These are phyloP conservation scores for Ptilonorhynchus violaceus DNA, from an alignment of 2,113 vertebrate genomes.

Conservation along the genomic window DNA sequence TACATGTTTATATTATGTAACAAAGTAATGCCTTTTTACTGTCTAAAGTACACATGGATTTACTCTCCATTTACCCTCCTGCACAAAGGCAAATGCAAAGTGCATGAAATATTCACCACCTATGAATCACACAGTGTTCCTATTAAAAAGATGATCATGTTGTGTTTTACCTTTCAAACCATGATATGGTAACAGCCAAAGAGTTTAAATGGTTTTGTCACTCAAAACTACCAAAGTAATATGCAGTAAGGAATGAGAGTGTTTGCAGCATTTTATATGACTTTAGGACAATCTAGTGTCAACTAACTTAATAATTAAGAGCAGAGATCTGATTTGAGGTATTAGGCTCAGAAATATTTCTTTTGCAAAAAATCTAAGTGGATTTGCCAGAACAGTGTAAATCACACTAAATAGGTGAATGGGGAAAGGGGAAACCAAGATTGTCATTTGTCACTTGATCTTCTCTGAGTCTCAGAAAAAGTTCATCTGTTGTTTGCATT, in stretches of 20 bases:
- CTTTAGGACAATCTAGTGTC: neutral
- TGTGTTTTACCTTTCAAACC: conserved; percentile 54
- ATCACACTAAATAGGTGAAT: neutral
- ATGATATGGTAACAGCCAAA: neutral
- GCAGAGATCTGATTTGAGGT: neutral
- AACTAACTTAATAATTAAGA: neutral
- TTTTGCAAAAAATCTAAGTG: neutral
- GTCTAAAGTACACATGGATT: conserved; percentile 88
- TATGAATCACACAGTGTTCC: conserved; percentile 65
- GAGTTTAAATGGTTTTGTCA: conserved; percentile 53
- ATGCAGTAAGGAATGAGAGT: neutral
- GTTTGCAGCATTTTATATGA: neutral
- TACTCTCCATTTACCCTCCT: conserved; percentile 89
- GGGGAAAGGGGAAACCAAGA: neutral
- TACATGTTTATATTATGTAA: conserved; percentile 90
- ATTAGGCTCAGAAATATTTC: neutral
- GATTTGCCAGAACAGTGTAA: neutral
- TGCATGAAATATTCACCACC: conserved; percentile 86
- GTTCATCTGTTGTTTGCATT: neutral
- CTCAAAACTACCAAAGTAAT: conserved; percentile 12
- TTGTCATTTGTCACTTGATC: neutral
- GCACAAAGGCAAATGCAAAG: conserved; percentile 85
- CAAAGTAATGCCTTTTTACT: conserved; percentile 93
- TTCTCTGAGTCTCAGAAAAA: neutral
- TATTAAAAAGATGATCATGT: conserved; percentile 64